Percentiles rank a stretch among this genome's conserved stretches.
Evolutionary conservation across 2,888 invertebrate species (phyloP).

Genomic region (Beris chalybata): DNA sequence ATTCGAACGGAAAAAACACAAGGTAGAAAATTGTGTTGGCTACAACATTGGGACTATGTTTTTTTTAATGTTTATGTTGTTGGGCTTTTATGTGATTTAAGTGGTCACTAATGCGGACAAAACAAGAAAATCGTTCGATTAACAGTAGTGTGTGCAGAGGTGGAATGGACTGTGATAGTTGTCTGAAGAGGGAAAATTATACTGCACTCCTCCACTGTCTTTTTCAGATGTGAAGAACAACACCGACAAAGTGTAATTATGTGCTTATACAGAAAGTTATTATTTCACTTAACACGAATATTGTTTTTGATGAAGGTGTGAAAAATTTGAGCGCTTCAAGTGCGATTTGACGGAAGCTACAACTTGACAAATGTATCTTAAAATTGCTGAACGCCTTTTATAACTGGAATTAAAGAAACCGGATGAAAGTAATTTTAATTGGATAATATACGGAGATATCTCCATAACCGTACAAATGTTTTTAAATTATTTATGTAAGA

Average conservation of each 20-base stretch:
- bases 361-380: too few species aligned
- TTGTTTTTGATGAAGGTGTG: neutral
- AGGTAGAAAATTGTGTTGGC: constrained; percentile 6
- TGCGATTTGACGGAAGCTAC: too few species aligned
- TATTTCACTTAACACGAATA: neutral
- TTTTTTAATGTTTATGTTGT: constrained; percentile 11
- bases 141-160: constrained; percentile 30
- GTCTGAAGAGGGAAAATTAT: constrained; percentile 12
- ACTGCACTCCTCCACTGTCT: neutral
- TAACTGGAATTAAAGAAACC: too few species aligned
- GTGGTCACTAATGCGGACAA: constrained; percentile 3
- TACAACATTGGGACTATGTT: neutral
- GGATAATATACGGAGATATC: too few species aligned
- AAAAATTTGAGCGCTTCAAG: too few species aligned
- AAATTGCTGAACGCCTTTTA: too few species aligned
- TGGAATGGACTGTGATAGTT: constrained; percentile 20
- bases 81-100: neutral
- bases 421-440: too few species aligned
- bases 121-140: constrained; percentile 6
- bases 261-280: constrained; percentile 13
- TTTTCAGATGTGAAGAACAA: neutral
- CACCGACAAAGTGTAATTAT: constrained; percentile 19
- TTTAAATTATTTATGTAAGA: too few species aligned
- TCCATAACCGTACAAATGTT: too few species aligned
- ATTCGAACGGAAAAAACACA: neutral